Conservation (phyloP, 2,113 vertebrate species). For the Leuciscus idus region DNA sequence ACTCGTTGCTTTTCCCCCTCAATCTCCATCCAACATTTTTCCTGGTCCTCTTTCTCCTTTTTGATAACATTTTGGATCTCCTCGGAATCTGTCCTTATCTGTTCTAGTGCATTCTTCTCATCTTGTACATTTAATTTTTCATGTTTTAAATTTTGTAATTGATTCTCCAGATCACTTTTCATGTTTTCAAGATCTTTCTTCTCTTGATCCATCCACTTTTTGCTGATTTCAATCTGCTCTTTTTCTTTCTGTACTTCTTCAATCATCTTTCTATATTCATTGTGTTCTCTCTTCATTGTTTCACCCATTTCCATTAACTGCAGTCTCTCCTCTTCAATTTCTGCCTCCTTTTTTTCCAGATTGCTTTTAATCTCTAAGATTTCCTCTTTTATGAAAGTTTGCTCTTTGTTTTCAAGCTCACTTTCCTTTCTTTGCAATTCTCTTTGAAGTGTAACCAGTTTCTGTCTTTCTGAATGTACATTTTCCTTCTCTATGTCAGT, state of each 20-base stretch:
- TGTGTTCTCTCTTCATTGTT: slow-evolving; percentile 43
- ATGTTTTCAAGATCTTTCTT: background rate
- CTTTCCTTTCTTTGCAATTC: slow-evolving; percentile 51
- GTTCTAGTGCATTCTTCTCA: background rate
- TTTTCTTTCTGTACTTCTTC: slow-evolving; percentile 29
- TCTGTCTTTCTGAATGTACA: slow-evolving; percentile 4
- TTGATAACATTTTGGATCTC: slow-evolving; percentile 17
- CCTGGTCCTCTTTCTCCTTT: background rate
- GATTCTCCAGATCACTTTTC: background rate
- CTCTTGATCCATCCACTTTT: slow-evolving; percentile 43
- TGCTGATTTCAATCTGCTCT: slow-evolving; percentile 7
- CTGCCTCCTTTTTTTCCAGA: background rate
- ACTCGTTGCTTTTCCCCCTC: background rate
- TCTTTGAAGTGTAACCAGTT: slow-evolving; percentile 23
- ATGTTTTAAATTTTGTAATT: slow-evolving; percentile 3
- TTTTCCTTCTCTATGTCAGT: slow-evolving; percentile 3
- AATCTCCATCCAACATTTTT: background rate
- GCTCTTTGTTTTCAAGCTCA: slow-evolving; percentile 16
- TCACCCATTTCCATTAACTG: slow-evolving; percentile 29
- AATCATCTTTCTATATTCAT: slow-evolving; percentile 1
- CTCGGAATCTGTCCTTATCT: background rate
- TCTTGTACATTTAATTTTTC: slow-evolving; percentile 4
- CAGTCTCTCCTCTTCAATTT: slow-evolving; percentile 4
- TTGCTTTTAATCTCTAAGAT: background rate
- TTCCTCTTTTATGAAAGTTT: slow-evolving; percentile 20